phyloP scores from a whole-genome alignment of 1,140 invertebrate genomes.

The Calosoma granatense region DNA sequence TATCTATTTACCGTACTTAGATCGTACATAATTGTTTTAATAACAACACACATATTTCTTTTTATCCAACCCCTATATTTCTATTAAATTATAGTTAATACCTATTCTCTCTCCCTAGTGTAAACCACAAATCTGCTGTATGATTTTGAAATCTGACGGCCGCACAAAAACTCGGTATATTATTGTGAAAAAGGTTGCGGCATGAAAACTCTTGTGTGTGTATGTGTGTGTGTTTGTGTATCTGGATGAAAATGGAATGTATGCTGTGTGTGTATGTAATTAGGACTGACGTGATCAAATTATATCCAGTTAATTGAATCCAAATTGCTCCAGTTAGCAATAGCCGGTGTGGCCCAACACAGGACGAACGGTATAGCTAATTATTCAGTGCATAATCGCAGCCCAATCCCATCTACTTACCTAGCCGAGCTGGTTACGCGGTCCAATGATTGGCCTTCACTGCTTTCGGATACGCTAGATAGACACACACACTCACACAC shows the following conservation, averaged over 20 bases:
- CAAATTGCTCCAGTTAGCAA: constrained; percentile 4
- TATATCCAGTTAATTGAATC: constrained; percentile 1
- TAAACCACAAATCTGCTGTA: too few relatives aligned
- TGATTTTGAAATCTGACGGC: too few relatives aligned
- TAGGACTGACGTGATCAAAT: background rate
- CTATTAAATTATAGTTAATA: background rate
- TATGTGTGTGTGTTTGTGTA: background rate
- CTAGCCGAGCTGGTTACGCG: background rate
- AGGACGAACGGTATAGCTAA: background rate
- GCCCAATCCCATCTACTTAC: background rate
- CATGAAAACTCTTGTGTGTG: background rate
- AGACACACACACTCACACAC: too few relatives aligned
- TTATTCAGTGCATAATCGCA: background rate
- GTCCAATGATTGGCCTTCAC: background rate
- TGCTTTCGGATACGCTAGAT: too few relatives aligned
- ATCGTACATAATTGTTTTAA: background rate
- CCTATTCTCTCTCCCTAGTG: too few relatives aligned
- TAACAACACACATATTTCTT: background rate
- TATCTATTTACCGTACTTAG: background rate
- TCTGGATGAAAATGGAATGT: background rate
- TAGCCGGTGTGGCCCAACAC: background rate
- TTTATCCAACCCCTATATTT: background rate
- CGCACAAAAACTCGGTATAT: too few relatives aligned
- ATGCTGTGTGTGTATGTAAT: background rate
- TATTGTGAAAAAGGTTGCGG: background rate